Base-by-base conservation (phyloP, 1,140 invertebrate species). In the Aphaenogaster floridana region DNA sequence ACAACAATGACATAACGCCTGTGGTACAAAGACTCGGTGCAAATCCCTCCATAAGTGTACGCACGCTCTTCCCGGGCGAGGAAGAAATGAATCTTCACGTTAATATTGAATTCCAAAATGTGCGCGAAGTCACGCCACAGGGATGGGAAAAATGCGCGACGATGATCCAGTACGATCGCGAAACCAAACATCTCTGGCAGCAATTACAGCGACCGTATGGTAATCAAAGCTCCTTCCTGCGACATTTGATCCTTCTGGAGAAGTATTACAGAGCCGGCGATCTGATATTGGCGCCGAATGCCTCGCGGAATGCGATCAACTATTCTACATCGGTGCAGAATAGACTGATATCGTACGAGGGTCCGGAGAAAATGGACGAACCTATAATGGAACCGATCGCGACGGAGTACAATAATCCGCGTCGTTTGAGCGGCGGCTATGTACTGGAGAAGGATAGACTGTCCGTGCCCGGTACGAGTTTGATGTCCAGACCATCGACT, bases 151-250 rank as follows among this genome's bases (percentile, higher is more conserved):
- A 97, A 72, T 98, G 97, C 86, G 96, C 96, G 59, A 96, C 97
- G 0, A 97, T 97, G 89, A 97, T 98, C 66, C 97, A 98, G 91
- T 98, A 98, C 80, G 98, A 98, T 90, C 95, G 96, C n/a, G 97
- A 98, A 52, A 98, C 97, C 3, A 97, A 97, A 81, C 95, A 96
- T 15, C 95, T 98, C 6, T 98, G 97, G 97, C 97, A 97, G 79
- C 97, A 98, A 86, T 91, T 98, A 42, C 97, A 98, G 92, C 97
- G 97, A 93, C 98, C 98, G 0, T 98, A 98, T 89, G 98, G 98
- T 3, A 98, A 98, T 92, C 97, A 98, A 91, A 98, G 97, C 64
- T 98, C 97, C 79, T 98, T 98, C 90, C 94, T 98, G 1, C 95
- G 98, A 7, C 98, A 98, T 94, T 93, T 98, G 7, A 97, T 98